phyloP scores from a whole-genome alignment of 2,113 vertebrate species.

The Gymnocephalus cernua region DNA sequence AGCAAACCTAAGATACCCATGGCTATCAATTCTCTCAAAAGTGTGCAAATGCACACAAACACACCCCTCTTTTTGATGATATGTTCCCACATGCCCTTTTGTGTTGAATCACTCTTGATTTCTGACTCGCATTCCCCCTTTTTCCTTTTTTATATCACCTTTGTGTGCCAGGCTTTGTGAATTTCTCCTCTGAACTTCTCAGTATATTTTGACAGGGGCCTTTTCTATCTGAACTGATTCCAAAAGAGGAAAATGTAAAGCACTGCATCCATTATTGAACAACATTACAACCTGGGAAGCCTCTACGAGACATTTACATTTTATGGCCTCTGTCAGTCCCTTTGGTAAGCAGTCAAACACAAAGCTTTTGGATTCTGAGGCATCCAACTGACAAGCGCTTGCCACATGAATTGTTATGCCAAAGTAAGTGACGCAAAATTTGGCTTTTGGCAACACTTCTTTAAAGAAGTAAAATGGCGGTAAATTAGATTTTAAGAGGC shows the following conservation, averaged over 20 bases:
- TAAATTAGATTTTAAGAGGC: slow-evolving; percentile 40
- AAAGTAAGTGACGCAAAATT: background rate
- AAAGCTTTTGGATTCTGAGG: background rate
- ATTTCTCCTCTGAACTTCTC: slow-evolving; percentile 63
- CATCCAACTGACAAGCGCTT: slow-evolving; percentile 33
- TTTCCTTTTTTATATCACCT: slow-evolving; percentile 50
- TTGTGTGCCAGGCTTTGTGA: slow-evolving; percentile 52
- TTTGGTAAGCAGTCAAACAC: slow-evolving; percentile 25
- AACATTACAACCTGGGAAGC: slow-evolving; percentile 54
- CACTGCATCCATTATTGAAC: slow-evolving; percentile 68
- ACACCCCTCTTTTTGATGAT: slow-evolving; percentile 45
- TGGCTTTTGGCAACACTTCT: slow-evolving; percentile 22
- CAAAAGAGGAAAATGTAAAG: slow-evolving; percentile 63
- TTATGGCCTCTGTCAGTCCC: slow-evolving; percentile 32
- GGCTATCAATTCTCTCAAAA: slow-evolving; percentile 21
- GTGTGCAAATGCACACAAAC: slow-evolving; percentile 19
- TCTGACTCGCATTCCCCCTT: slow-evolving; percentile 25
- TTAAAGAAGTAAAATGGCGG: slow-evolving; percentile 21
- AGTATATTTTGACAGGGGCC: slow-evolving; percentile 39
- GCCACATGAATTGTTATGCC: slow-evolving; percentile 2
- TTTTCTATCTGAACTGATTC: slow-evolving; percentile 56
- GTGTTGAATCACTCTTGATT: slow-evolving; percentile 51
- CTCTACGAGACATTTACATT: slow-evolving; percentile 54
- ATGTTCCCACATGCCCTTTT: slow-evolving; percentile 48
- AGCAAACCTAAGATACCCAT: slow-evolving; percentile 23